Conservation (phyloP, 92 coral and sea anemone species). For the Palythoa heliodiscus region DNA sequence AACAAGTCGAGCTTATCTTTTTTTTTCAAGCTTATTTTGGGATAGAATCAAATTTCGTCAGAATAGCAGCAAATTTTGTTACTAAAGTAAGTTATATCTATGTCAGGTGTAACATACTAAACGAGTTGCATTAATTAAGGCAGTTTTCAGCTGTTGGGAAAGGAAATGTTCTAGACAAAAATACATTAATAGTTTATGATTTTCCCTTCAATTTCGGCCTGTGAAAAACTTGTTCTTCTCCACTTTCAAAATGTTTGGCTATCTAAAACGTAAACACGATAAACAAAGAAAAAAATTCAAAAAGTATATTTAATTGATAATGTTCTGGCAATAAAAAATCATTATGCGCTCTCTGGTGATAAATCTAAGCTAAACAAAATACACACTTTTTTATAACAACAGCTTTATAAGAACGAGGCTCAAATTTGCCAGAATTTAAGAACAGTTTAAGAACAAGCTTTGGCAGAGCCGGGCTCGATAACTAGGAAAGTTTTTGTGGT, state of each 20-base stretch:
- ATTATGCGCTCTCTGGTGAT: background rate
- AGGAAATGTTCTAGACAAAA: slow-evolving; percentile 19
- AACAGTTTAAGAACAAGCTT: no score
- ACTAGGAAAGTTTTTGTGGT: no score
- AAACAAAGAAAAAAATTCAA: background rate
- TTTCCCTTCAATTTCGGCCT: slow-evolving; percentile 20
- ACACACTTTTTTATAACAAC: no score
- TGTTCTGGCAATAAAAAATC: background rate
- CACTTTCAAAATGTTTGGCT: slow-evolving; percentile 16
- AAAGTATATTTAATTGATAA: background rate
- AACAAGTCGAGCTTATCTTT: background rate
- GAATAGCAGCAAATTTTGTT: background rate
- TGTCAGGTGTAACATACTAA: background rate
- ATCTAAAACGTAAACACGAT: background rate
- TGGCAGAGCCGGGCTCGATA: no score
- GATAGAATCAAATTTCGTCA: background rate
- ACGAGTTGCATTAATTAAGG: background rate
- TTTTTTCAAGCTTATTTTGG: background rate
- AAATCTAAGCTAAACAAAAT: background rate
- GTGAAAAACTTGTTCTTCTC: background rate
- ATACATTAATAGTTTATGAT: slow-evolving; percentile 20
- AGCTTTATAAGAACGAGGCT: no score
- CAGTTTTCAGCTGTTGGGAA: slow-evolving; percentile 33
- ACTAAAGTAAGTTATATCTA: background rate
- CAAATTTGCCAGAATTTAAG: no score